These are phyloP conservation scores for Rousettus madagascariensis DNA, from an alignment of 2,797 vertebrate genomes.

Conservation along the genomic window DNA sequence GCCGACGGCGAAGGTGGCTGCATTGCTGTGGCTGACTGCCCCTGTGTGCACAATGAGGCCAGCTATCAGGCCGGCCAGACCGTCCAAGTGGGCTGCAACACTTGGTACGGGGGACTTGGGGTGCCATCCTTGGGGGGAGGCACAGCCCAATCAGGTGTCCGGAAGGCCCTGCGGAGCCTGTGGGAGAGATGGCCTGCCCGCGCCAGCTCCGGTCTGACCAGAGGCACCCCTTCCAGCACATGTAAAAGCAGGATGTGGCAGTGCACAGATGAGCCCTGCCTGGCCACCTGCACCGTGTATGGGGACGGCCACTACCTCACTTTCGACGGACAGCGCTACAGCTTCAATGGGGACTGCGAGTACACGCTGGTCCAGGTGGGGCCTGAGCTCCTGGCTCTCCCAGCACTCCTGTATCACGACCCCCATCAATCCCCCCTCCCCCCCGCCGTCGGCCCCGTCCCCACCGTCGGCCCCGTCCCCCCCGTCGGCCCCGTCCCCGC, in stretches of 20 bases:
- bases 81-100: conserved; percentile 92
- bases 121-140: accelerated
- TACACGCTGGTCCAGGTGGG: conserved; percentile 93
- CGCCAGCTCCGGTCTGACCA: accelerated
- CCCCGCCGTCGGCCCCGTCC: no score
- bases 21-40: conserved; percentile 86
- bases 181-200: background rate
- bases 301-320: conserved; percentile 94
- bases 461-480: no score
- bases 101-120: conserved; percentile 86
- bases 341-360: conserved; percentile 93
- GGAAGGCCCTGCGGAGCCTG: background rate
- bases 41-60: conserved; percentile 92
- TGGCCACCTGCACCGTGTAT: conserved; percentile 90
- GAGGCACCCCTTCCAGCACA: conserved; percentile 80
- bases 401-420: accelerated
- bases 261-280: conserved; percentile 89
- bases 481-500: no score
- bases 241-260: conserved; percentile 89
- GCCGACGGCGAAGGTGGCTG: conserved; percentile 88
- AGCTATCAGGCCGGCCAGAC: conserved; percentile 88
- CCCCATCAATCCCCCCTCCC: no score
- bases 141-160: background rate
- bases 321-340: conserved; percentile 93
- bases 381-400: accelerated